phyloP scores from a whole-genome alignment of 2,888 invertebrate species.

The Limulus polyphemus region DNA sequence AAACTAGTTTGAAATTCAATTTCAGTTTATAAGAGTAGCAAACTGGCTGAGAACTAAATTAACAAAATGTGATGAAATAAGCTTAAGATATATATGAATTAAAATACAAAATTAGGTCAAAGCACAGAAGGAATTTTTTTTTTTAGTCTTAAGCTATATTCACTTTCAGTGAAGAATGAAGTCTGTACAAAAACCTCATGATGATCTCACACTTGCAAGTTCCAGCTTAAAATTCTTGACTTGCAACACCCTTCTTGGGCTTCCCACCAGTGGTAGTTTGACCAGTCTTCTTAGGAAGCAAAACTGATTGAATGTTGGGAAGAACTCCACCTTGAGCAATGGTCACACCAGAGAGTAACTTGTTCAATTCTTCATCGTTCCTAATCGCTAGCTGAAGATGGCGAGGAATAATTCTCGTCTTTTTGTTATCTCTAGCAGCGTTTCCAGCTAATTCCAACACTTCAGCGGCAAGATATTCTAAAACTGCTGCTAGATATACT shows the following conservation, averaged over 20 bases:
- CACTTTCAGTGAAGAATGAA: no score
- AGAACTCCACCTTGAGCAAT: slow-evolving; percentile 46
- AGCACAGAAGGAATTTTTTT: no score
- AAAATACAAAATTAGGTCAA: no score
- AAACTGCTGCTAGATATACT: slow-evolving; percentile 38
- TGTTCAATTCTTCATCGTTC: slow-evolving; percentile 42
- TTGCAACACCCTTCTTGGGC: neutral
- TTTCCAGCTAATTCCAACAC: slow-evolving; percentile 41
- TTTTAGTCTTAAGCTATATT: no score
- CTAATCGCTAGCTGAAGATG: slow-evolving; percentile 40
- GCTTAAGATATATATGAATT: no score
- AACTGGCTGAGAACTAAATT: no score
- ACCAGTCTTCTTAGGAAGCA: slow-evolving; percentile 39
- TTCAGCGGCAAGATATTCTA: slow-evolving; percentile 42
- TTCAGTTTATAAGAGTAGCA: no score
- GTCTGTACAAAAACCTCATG: no score
- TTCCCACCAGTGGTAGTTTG: neutral
- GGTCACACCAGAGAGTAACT: slow-evolving; percentile 41
- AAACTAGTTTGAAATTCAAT: no score
- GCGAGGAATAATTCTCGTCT: slow-evolving; percentile 39
- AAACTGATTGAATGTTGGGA: slow-evolving; percentile 42
- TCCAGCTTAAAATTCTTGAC: slow-evolving; percentile 2
- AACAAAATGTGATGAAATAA: no score
- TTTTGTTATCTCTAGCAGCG: slow-evolving; percentile 41
- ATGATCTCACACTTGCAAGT: no score